Percentiles rank a stretch among this genome's conserved stretches.
These are phyloP conservation scores for Margaritifera margaritifera DNA, from an alignment of 2,888 invertebrate species.

Conservation along the genomic window DNA sequence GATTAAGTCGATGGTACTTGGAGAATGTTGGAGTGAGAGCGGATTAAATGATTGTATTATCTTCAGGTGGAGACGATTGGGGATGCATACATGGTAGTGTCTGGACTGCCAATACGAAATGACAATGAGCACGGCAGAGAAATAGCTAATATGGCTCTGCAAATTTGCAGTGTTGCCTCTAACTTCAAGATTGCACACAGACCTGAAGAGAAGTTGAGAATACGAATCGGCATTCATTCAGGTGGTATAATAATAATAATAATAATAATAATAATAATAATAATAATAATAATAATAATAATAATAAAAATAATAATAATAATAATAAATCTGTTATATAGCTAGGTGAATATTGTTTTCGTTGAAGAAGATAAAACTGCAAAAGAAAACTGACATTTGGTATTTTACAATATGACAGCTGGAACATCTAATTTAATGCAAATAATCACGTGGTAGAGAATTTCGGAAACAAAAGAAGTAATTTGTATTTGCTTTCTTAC, in stretches of 20 bases:
- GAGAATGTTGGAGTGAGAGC: neutral
- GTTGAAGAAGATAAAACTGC: too few relatives aligned
- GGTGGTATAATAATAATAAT: constrained; percentile 46
- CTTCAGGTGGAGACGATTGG: constrained; percentile 76
- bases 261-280: neutral
- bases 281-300: neutral
- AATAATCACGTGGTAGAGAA: too few relatives aligned
- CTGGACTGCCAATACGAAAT: constrained; percentile 67
- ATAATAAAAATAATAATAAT: too few relatives aligned
- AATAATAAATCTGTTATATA: too few relatives aligned
- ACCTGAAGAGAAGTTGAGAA: constrained; percentile 58
- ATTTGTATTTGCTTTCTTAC: too few relatives aligned
- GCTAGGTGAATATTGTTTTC: too few relatives aligned
- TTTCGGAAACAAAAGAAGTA: too few relatives aligned
- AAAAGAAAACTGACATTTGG: too few relatives aligned
- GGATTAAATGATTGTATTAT: neutral
- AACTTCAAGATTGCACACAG: constrained; percentile 64
- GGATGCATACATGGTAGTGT: constrained; percentile 72
- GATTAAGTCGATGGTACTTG: too few relatives aligned
- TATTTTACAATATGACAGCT: too few relatives aligned
- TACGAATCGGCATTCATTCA: constrained; percentile 70
- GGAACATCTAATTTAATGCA: too few relatives aligned
- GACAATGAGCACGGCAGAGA: constrained; percentile 67
- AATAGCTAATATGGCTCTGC: constrained; percentile 70
- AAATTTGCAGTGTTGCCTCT: constrained; percentile 63